These are phyloP conservation scores for Psittacula echo DNA, from an alignment of 2,797 vertebrate genomes.

Conservation along the genomic window DNA sequence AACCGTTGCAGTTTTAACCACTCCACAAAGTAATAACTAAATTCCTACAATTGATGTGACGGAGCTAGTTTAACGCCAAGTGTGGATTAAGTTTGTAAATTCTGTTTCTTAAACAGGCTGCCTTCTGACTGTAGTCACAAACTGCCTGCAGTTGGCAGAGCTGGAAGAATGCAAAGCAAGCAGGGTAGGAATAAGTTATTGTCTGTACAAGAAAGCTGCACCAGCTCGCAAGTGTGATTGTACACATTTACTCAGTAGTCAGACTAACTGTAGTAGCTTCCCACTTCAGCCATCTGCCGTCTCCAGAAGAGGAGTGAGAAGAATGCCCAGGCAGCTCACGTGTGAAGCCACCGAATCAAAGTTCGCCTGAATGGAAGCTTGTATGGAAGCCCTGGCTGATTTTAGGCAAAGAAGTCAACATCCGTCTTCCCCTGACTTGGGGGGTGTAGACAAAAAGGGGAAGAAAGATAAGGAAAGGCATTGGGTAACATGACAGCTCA, in stretches of 20 bases:
- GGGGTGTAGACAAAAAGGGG: background rate
- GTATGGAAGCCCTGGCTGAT: background rate
- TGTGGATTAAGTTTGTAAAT: background rate
- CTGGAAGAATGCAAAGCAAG: slow-evolving; percentile 19
- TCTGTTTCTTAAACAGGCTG: background rate
- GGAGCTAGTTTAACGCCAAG: background rate
- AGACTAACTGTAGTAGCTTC: slow-evolving; percentile 64
- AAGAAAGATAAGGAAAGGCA: background rate
- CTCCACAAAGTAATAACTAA: background rate
- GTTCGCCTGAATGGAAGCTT: background rate
- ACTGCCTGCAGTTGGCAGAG: slow-evolving; percentile 13
- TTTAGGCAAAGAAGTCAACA: background rate
- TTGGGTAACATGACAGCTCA: background rate
- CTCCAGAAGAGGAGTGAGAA: background rate
- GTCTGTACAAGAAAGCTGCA: slow-evolving; percentile 35
- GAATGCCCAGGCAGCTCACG: background rate
- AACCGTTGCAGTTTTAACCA: background rate
- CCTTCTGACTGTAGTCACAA: background rate
- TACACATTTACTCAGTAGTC: slow-evolving; percentile 52
- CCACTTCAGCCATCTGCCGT: slow-evolving; percentile 63
- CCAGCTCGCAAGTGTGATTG: background rate
- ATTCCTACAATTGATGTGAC: background rate
- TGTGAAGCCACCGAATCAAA: background rate
- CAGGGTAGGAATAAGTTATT: slow-evolving; percentile 21
- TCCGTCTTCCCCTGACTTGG: background rate